Base-by-base conservation (phyloP, 2,888 invertebrate genomes). In the Sesia bembeciformis region DNA sequence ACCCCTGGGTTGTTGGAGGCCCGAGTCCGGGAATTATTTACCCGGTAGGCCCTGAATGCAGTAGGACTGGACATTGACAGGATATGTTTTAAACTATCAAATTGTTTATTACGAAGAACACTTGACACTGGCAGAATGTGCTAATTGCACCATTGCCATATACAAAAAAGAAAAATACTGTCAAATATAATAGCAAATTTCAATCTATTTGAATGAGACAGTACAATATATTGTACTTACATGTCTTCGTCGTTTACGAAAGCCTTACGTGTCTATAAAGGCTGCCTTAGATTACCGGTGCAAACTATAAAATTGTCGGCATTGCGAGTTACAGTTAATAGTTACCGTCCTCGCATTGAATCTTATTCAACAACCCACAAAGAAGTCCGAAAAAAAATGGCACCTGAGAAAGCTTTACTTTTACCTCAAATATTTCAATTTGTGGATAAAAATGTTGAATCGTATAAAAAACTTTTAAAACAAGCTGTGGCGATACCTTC, bases 401-500 rank as follows among this genome's bases (percentile, higher is more conserved):
- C 84, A 56, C 51, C 71, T 53, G 77, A 81, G 40, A 83, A 76
- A 65, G 68, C 72, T 53, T 75, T 87, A 57, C 77, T 72, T 53
- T 75, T 87, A 58, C 78, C 86, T 39, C 76, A 84, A 63, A 66
- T 90, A 59, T 90, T 90, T 66, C 96, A 96, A 51, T 92, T 93
- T 69, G 93, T 99, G 57, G 97, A 98, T 71, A 83, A 91, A 52
- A 93, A 97, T 75, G 93, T 94, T 71, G 76, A 82, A 3, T 90
- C 91, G 54, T 99, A 95, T 75, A 95, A 98, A 58, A 87, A 93
- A 52, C 92, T 93, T 59, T 88, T 99, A 56, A 91, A 92, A 55
- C 95, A 97, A 71, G 96, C 95, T 1, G 98, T 99, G 40, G 96
- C 95, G 3, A 98, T 99, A 70, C 94, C 95, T 66, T 98, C 98